Evolutionary conservation across 2,797 vertebrate genomes (phyloP), one percentile per base, ranked within the genome.

Genomic region (Fundulus diaphanus): DNA sequence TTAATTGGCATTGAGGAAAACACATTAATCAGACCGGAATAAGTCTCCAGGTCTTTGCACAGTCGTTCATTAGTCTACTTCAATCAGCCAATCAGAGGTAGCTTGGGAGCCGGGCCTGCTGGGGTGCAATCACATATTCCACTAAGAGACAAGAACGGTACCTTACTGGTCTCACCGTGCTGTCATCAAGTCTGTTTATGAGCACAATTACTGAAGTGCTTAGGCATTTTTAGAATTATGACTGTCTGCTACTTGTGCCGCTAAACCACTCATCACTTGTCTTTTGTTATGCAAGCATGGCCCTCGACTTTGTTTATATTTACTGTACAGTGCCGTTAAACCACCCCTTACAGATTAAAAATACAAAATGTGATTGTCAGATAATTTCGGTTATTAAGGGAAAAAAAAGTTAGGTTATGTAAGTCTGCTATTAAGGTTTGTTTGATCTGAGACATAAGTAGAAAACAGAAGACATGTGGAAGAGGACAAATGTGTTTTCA

Each of bases 1-100:
- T 91, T 92, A 93, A 93, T 94, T 94, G 91, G 85, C 91, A 89
- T 89, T 88, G 90, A 92, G 88, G 89, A 91, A 93, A 93, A 92
- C 88, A 92, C 92, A 92, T 93, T 93, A 88, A 93, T 93, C 91
- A 93, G 88, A 86, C 82, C 81, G 82, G 87, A 92, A 92, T 83
- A 90, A 90, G 86, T 91, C 86, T 91, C 80, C 71, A 75, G 73
- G 49, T 86, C 80, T 88, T 83, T 80, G 78, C 46, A 51, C 81
- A 88, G 80, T 80, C 84, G 82, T 90, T 92, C 84, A 92, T 92
- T 90, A 89, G 86, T 89, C 42, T 70, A 12, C 83, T 86, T 86
- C 87, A 88, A 61, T 85, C 88, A 84, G 49, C 87, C 90, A 91
- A 90, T 92, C 90, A 81, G 70, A 80, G 73, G 56, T 78, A 49